Base-by-base conservation (phyloP, 2,888 invertebrate species). In the Phyllotreta cruciferae region DNA sequence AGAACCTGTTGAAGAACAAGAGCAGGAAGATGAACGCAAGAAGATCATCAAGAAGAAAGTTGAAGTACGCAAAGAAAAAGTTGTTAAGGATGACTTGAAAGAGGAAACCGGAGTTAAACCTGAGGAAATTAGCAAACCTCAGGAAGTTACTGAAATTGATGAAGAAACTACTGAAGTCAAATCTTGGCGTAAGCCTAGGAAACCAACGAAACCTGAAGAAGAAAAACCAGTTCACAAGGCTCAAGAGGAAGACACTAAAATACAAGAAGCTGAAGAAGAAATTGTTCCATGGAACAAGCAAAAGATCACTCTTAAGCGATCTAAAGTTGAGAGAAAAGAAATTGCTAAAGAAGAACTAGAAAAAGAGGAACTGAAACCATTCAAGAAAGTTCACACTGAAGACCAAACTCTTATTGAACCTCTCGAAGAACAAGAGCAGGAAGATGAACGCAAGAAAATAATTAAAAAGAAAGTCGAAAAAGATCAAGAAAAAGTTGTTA, bases 221-320 rank as follows among this genome's bases (percentile, higher is more conserved):
- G 61, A 68, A 68, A 71, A 79, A 78, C 58, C 39, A 75, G 8
- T 62, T 24, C 34, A 54, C 35, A 54, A 47, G 14, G 54, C 53
- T n/a, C 8, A 47, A 50, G 35, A 45, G 11, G 56, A 62, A 39
- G 49, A 61, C 38, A 24, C 38, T 1, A 11, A 2, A 10, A 1
- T 39, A 5, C 24, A 56, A 35, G 9, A 62, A 50, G 35, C 61
- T 34, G n/a, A 39, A 9, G 68, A 70, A 63, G 63, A 63, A 63
- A 11, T 50, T 38, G 44, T 73, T 67, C 83, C 85, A 8, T 86
- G 86, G 86, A 90, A 85, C 6, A 85, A 89, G 73, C 88, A 90
- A 78, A 83, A 84, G 67, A 82, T 86, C 8, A 80, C 75, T 38
- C 74, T 87, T 7, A 87, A 85, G 66, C 80, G 75, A 66, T 72